Evolutionary conservation across 2,113 vertebrate genomes (phyloP), one percentile per base, ranked within the genome.

Genomic region (Mirounga angustirostris): DNA sequence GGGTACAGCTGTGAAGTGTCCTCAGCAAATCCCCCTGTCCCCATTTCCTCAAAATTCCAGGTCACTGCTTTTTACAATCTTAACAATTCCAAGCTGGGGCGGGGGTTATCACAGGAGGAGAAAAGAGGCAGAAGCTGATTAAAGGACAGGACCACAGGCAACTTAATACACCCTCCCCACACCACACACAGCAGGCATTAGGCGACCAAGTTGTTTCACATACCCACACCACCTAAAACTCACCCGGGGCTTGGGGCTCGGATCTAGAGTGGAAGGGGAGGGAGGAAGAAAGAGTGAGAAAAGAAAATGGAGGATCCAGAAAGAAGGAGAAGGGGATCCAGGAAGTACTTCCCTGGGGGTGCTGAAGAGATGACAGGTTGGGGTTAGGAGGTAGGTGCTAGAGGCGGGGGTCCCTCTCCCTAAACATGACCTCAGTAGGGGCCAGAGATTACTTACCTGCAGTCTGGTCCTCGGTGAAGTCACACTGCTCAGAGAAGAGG

Each of bases 381-480:
- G 28, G 4, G 21, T 76, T 26, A 30, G 22, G 36, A 30, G 3
- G 3, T 6, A 50, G 71, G 78, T 26, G 52, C 58, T 19, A 15
- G 82, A 36, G 91, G 61, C 16, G 21, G 67, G 36, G 90, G 40
- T 74, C 26, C 54, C 71, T 30, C 80, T 97, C 86, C n/a, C 74
- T 63, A 63, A 83, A 65, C 61, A 19, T 84, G 91, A 81, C 87
- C 89, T 92, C 87, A 1, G 7, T 0, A 36, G 43, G 73, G 88
- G 89, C 52, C 92, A 30, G 89, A 12, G 81, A 50, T 76, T 69
- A 99, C 99, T 99, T 98, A 99, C 99, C 99, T 36, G 98, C 83
- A 52, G 99, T 99, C 98, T 99, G 99, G 96, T 99, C 99, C 98
- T 99, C 99, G 76, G 99, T 98, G 99, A 99, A 99, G 98, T 99